phyloP scores from a whole-genome alignment of 37 sponge, comb jelly and placozoan genomes.

The Haliclona indistincta region DNA sequence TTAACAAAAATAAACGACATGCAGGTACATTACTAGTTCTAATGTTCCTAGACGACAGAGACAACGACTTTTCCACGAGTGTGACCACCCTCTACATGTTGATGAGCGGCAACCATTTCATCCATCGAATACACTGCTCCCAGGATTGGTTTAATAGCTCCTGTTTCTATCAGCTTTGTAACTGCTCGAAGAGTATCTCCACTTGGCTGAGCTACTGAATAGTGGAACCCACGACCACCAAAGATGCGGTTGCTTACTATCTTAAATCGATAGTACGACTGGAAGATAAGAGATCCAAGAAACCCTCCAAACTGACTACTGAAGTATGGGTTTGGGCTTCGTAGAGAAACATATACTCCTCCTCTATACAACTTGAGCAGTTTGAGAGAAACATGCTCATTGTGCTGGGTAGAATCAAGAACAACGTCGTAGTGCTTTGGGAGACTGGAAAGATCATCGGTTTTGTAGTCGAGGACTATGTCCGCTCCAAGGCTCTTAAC shows the following conservation, averaged over 20 bases:
- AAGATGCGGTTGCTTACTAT: slow-evolving; percentile 39
- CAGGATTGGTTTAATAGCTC: slow-evolving; percentile 56
- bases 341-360: slow-evolving; percentile 52
- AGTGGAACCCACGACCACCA: slow-evolving; percentile 56
- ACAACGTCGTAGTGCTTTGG: slow-evolving; percentile 65
- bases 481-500: slow-evolving; percentile 78
- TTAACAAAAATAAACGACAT: no score
- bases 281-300: slow-evolving; percentile 38
- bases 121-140: slow-evolving; percentile 54
- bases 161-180: slow-evolving; percentile 60
- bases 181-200: slow-evolving; percentile 38
- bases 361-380: slow-evolving; percentile 69
- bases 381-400: slow-evolving; percentile 32
- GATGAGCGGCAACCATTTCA: slow-evolving; percentile 66
- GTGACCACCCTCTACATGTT: slow-evolving; percentile 67
- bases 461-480: slow-evolving; percentile 63
- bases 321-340: slow-evolving; percentile 29
- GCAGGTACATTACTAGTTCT: no score
- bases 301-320: slow-evolving; percentile 26
- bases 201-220: slow-evolving; percentile 41
- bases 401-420: slow-evolving; percentile 48
- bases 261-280: slow-evolving; percentile 56
- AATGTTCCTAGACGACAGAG: slow-evolving; percentile 46
- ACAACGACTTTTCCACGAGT: slow-evolving; percentile 70
- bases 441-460: slow-evolving; percentile 45